These are phyloP conservation scores for Taenioides sp. DNA, from an alignment of 2,797 vertebrate genomes.

Conservation along the genomic window DNA sequence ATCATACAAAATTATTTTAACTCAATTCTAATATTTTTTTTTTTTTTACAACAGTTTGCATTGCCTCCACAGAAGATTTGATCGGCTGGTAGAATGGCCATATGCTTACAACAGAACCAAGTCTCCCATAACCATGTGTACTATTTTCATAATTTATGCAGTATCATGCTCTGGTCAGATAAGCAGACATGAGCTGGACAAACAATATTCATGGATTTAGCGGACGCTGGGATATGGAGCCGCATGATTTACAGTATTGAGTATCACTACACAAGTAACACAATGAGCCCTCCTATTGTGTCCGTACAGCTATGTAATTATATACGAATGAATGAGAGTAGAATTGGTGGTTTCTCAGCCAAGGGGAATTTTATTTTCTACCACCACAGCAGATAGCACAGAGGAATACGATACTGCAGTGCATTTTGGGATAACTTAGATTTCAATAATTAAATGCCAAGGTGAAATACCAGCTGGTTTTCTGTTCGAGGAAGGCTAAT, in stretches of 20 bases:
- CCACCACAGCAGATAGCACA: neutral
- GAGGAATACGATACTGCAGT: neutral
- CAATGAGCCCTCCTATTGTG: slow-evolving; percentile 3
- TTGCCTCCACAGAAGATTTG: neutral
- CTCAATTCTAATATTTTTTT: too few relatives aligned
- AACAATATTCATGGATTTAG: slow-evolving; percentile 28
- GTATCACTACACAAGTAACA: slow-evolving; percentile 11
- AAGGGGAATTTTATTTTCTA: neutral
- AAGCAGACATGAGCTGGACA: slow-evolving; percentile 22
- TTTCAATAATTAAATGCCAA: neutral
- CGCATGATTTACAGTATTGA: neutral
- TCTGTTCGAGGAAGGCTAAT: neutral
- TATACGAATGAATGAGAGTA: slow-evolving; percentile 1
- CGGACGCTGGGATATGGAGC: slow-evolving; percentile 14
- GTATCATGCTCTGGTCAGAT: slow-evolving; percentile 34
- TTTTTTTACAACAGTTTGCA: too few relatives aligned
- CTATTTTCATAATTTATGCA: slow-evolving; percentile 18
- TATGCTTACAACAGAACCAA: neutral
- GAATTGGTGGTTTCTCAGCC: neutral
- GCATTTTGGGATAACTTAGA: neutral
- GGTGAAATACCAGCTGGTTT: neutral
- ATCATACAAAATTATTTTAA: too few relatives aligned
- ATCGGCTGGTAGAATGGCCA: slow-evolving; percentile 14
- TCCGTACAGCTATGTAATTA: slow-evolving; percentile 8
- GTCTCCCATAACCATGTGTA: slow-evolving; percentile 21